A percentile compares a stretch with the other conserved stretches of the same genome.
Conservation (phyloP, 2,888 invertebrate genomes). For the Hypolimnas misippus region DNA sequence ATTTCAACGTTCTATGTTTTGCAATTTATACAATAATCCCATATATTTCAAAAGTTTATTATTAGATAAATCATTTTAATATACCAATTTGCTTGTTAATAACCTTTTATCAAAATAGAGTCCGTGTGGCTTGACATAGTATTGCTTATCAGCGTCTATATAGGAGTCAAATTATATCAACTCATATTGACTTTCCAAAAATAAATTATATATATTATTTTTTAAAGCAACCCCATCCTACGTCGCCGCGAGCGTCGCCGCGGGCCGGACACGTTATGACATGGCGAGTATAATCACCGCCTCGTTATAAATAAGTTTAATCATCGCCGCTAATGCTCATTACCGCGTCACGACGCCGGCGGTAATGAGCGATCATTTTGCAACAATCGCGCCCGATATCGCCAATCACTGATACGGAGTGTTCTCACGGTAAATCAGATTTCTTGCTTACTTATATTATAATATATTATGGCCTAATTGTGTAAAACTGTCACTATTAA, state of each 20-base stretch:
- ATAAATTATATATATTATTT: not conserved
- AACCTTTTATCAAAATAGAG: too few species aligned
- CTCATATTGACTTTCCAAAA: not conserved
- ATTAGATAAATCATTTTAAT: too few species aligned
- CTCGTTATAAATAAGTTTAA: slow-evolving; percentile 30
- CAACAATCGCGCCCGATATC: slow-evolving; percentile 50
- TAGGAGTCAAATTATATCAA: not conserved
- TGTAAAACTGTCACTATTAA: too few species aligned
- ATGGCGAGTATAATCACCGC: slow-evolving; percentile 16
- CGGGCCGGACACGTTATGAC: slow-evolving; percentile 35
- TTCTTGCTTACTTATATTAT: not conserved
- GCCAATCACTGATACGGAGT: slow-evolving; percentile 55
- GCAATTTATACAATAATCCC: too few species aligned
- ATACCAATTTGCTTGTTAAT: too few species aligned
- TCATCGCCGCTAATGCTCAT: slow-evolving; percentile 52
- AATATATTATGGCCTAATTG: too few species aligned
- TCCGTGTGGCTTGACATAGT: too few species aligned
- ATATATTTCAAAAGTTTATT: too few species aligned
- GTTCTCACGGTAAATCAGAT: not conserved
- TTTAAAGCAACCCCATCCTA: not conserved
- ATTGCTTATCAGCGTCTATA: too few species aligned
- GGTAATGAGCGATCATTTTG: slow-evolving; percentile 55
- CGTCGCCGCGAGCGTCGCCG: slow-evolving; percentile 21
- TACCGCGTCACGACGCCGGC: slow-evolving; percentile 49
- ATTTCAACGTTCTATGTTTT: too few species aligned